Base-by-base conservation (phyloP, 2,888 invertebrate genomes). In the Andrena fulva region DNA sequence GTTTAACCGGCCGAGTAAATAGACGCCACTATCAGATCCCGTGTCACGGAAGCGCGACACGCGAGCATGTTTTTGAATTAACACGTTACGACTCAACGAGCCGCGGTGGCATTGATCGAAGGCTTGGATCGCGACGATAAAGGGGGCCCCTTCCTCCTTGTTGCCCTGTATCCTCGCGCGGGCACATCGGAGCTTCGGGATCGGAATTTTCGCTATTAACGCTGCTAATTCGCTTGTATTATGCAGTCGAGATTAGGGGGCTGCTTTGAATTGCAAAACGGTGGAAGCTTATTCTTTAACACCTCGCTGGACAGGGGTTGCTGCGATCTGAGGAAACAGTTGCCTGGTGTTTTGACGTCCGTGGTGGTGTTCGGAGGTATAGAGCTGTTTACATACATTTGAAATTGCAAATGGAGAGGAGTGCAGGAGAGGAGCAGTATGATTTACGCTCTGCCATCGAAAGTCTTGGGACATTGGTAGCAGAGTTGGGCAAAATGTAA, bases 81-180 rank as follows among this genome's bases (percentile, higher is more conserved):
- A 81, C 81, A 74, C 82, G 81, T 66, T 66, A 60, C 66, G 60
- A 50, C 54, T 62, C 66, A 31, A 75, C 60, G 24, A 33, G 20
- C 69, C 64, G 6, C 56, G 48, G 48, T 80, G 80, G 80, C 80
- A 72, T 80, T 80, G 80, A 80, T 80, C 72, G 80, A 80, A 80
- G 72, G 68, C 48, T 80, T 72, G 71, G 72, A 72, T 72, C 48
- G 29, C 1, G 1, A 8, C 24, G 80, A 80, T 80, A 80, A 67
- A 42, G 27, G 7, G 12, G 52, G 10, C 52, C 20, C n/a, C n/a
- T 20, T 7, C 20, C 8, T 0, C 8, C 20, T 8, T 27, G 35
- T 5, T 12, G 54, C 35, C 52, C 7, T 2, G 24, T 54, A 20
- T 68, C 8, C 31, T 24, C 35, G 24, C 6, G 2, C 60, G 20